phyloP scores from a whole-genome alignment of 2,888 invertebrate species.

The Lithophane ornitopus region DNA sequence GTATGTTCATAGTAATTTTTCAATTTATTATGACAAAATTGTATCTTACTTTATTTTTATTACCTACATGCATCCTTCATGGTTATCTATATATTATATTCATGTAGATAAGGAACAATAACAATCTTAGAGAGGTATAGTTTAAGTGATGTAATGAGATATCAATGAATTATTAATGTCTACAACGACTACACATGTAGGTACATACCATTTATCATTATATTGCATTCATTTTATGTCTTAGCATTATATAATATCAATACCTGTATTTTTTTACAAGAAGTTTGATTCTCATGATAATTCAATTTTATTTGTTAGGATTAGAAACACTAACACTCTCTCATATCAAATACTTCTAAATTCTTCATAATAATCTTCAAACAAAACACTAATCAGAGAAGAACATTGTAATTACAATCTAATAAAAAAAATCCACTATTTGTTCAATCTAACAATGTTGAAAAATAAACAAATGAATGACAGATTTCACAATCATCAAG shows the following conservation, averaged over 20 bases:
- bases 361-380: not conserved
- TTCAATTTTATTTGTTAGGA: not conserved
- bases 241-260: not conserved
- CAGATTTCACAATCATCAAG: conserved; percentile 31
- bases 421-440: not conserved
- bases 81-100: too few species aligned
- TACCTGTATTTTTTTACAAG: not conserved
- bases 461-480: conserved; percentile 9
- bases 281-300: not conserved
- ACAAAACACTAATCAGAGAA: not conserved
- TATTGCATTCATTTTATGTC: conserved; percentile 1
- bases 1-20: not conserved
- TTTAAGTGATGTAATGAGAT: conserved; percentile 27
- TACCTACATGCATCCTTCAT: not conserved
- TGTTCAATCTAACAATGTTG: not conserved
- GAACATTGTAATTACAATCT: not conserved
- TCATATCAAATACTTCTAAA: not conserved
- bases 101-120: not conserved
- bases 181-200: not conserved
- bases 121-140: not conserved
- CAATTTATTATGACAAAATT: not conserved
- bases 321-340: too few species aligned
- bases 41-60: not conserved
- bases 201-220: conserved; percentile 2
- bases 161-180: conserved; percentile 39